Evolutionary conservation across 2,797 vertebrate genomes (phyloP), one percentile per base, ranked within the genome.

Genomic region (Sebastes taczanowskii): DNA sequence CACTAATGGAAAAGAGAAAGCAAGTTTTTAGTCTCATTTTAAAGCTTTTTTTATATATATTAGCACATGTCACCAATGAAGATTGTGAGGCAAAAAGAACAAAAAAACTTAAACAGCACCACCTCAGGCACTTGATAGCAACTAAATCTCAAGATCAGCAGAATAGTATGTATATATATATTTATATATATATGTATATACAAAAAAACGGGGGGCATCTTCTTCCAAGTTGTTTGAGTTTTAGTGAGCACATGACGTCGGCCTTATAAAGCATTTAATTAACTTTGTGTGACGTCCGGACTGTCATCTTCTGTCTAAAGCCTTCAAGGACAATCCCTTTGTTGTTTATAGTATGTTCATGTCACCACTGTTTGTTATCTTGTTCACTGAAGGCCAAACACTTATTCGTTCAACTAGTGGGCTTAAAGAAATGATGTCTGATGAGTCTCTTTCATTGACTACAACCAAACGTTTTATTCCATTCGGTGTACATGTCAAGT

Each of bases 381-480:
- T 95, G 93, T 94, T 95, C 94, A 94, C 93, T 94, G 84, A 96
- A 96, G 94, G 96, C 93, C 95, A 95, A 95, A 95, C 94, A 95
- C 92, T 72, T 74, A 73, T 85, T 88, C 81, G 74, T 82, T 70
- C 92, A 95, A 94, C 94, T 79, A 90, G 95, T 92, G 93, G 88
- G 91, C 95, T 96, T 93, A 92, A 96, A 78, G 71, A 74, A 84
- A 71, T 14, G 20, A 55, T 63, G 34, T 83, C 65, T 46, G 22
- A 81, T 86, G 22, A 23, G 22, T 82, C 52, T 90, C 86, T 93
- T 95, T 99, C 95, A 99, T 95, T 99, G 99, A 97, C 97, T 97
- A 95, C 98, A 99, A 93, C 99, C 99, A 97, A 99, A 99, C 98
- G 97, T 99, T 98, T 99, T 99, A 96, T 99, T 99, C 99, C 99